phyloP scores from a whole-genome alignment of 1,140 invertebrate genomes.

The Mamestra configurata region DNA sequence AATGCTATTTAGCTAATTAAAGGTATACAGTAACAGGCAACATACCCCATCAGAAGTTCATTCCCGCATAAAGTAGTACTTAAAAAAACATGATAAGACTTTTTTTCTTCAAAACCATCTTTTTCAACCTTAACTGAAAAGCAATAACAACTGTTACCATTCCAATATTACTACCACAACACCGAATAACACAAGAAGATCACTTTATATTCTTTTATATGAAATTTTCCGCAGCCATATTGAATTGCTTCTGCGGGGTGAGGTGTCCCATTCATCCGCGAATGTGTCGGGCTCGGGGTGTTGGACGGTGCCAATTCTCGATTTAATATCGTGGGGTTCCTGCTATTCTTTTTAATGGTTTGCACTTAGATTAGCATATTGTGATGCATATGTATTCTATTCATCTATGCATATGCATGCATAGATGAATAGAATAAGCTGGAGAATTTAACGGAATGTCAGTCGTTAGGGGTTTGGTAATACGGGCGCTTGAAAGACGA shows the following conservation, averaged over 20 bases:
- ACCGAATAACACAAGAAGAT: neutral
- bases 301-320: neutral
- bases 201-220: constrained; percentile 25
- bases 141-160: neutral
- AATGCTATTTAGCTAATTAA: no score
- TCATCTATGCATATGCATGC: no score
- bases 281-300: neutral
- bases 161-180: neutral
- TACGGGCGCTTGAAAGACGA: no score
- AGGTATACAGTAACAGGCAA: no score
- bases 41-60: no score
- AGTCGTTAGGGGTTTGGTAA: no score
- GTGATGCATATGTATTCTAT: neutral
- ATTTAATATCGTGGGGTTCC: neutral
- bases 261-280: neutral
- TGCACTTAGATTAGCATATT: constrained; percentile 7
- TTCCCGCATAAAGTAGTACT: no score
- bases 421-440: no score
- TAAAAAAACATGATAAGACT: no score
- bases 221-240: neutral
- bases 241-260: neutral
- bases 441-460: no score
- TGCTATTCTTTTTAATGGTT: constrained; percentile 6
- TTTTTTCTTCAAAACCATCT: no score
- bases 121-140: neutral